Conservation (phyloP, 2,888 invertebrate species). For the Bhutanitis thaidina region DNA sequence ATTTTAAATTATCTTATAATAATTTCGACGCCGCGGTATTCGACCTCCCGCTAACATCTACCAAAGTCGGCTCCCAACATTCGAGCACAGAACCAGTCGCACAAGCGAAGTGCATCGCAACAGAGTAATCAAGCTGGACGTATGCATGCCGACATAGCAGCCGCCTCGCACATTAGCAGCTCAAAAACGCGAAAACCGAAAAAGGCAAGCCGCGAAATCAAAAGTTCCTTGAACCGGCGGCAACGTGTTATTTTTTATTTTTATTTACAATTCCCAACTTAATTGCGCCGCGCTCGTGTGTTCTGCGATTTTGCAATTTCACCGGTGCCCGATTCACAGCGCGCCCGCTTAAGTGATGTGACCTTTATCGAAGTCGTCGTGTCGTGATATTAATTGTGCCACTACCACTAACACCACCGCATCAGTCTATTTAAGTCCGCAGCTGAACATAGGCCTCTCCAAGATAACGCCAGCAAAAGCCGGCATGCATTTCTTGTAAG, state of each 20-base stretch:
- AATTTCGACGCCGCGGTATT: no score
- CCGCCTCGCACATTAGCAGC: conserved; percentile 11
- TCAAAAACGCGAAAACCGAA: conserved; percentile 21
- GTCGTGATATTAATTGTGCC: no score
- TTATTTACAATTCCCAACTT: conserved; percentile 26
- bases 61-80: no score
- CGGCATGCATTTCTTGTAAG: no score
- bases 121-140: conserved; percentile 5
- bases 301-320: conserved; percentile 29
- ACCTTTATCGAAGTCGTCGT: no score
- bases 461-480: no score
- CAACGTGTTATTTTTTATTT: conserved; percentile 20
- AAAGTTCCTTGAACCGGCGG: conserved; percentile 26
- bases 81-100: background rate
- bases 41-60: no score
- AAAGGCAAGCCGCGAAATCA: conserved; percentile 24
- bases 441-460: no score
- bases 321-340: conserved; percentile 10
- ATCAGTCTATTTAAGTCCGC: no score
- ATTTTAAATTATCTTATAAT: no score
- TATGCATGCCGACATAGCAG: background rate
- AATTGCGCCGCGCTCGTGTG: conserved; percentile 26
- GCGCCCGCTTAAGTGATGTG: conserved; percentile 7
- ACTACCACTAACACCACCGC: no score
- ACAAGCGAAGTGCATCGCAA: background rate